These are phyloP conservation scores for Loris lydekkerianus DNA, from an alignment of 2,797 vertebrate genomes.

Conservation along the genomic window DNA sequence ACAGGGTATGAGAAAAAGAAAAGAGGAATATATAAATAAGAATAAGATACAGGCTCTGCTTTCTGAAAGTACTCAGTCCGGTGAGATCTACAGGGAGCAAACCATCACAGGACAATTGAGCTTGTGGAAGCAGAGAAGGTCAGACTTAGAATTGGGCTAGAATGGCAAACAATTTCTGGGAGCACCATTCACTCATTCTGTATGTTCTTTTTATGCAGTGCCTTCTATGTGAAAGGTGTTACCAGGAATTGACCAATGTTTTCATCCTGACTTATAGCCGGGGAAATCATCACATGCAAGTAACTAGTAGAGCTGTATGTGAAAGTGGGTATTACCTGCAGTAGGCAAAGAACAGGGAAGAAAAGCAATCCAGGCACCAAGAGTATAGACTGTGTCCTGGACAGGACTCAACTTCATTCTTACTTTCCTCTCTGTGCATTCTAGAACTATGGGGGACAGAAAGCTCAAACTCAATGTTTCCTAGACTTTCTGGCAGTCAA, in stretches of 20 bases:
- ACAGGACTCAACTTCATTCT: not conserved
- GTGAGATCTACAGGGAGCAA: not conserved
- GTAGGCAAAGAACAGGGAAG: not conserved
- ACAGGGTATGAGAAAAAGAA: not conserved
- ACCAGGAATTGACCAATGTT: not conserved
- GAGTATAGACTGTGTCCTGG: not conserved
- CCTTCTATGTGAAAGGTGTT: not conserved
- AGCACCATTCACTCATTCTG: not conserved
- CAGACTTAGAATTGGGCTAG: not conserved
- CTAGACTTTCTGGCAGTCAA: not conserved
- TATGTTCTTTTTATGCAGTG: not conserved
- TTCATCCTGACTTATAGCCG: not conserved
- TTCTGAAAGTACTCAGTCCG: not conserved
- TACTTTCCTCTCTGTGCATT: not conserved
- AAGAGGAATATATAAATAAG: not conserved
- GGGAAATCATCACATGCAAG: not conserved
- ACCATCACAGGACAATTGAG: not conserved
- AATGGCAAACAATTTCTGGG: not conserved
- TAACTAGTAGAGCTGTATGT: not conserved
- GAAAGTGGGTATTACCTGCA: not conserved
- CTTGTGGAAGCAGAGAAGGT: not conserved
- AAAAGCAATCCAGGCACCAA: not conserved
- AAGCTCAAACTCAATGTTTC: not conserved
- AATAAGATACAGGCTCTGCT: not conserved
- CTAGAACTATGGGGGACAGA: not conserved